Base-by-base conservation (phyloP, 2,797 vertebrate species). In the Loris lydekkerianus region DNA sequence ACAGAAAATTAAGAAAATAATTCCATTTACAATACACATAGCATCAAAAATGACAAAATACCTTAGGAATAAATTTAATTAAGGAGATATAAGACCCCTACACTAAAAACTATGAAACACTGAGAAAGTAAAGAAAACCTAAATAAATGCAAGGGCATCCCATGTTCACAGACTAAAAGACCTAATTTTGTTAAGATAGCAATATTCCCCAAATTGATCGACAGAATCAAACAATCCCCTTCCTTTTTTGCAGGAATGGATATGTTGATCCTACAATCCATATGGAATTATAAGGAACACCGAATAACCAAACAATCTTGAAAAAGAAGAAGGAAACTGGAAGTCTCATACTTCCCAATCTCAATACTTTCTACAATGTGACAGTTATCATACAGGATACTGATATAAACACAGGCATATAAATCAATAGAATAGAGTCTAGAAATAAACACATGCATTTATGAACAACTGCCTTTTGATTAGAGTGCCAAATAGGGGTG, bases 21-120 rank as follows among this genome's bases (percentile, higher is more conserved):
- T 63, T 34, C 17, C 46, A 89, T 7, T 40, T 63, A 89, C 75
- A 80, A 37, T 49, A 49, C 49, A 49, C 49, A 49, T 31, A 78
- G 75, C 49, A 80, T 80, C 34, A 89, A 87, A 88, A 60, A 88
- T 25, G 83, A 56, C 60, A 83, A 76, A 95, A 87, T 21, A 69
- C 14, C n/a, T 75, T 67, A 73, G 34, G 31, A 81, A 86, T 86
- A 86, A 87, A 67, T 34, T n/a, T 80, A 87, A 56, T 14, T 78
- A 78, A 58, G 75, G 75, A 69, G 56, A 43, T 70, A 25, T 27
- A 86, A 72, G 49, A 89, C 37, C 65, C 46, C 29, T 15, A 21
- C 29, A 76, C 23, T 81, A 60, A 75, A 87, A 58, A n/a, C 25
- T 43, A n/a, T 63, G 82, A 65, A 70, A 40, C 34, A 60, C 21